Base-by-base conservation (phyloP, 2,888 invertebrate species). In the Idaea aversata region DNA sequence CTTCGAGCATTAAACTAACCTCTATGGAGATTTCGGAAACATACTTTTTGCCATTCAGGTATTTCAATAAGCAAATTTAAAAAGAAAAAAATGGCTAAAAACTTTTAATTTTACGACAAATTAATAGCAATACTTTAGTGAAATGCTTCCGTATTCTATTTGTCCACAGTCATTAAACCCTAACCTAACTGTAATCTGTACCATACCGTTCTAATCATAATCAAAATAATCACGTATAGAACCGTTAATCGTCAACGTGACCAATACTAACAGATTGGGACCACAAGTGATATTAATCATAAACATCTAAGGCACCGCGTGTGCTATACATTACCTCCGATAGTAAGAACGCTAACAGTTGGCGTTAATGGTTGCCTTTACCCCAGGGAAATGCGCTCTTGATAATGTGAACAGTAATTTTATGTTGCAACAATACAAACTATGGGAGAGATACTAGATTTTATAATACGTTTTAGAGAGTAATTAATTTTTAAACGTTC, bases 341-440 rank as follows among this genome's bases (percentile, higher is more conserved):
- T 82, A 82, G 83, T 81, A 67, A 69, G 74, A 71, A 84, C 82
- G 88, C 78, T 88, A 90, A 91, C 92, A 92, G 92, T 91, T 92
- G 92, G 89, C 86, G 88, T 82, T 91, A 92, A 92, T 92, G 88
- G 90, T 77, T 76, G 79, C 75, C 81, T 83, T 80, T 86, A 88
- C 91, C 90, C 91, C 68, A 83, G 91, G 91, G 91, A 90, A 90
- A 88, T 88, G 83, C 76, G 79, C 85, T 85, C 85, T 87, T 88
- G 84, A 89, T 88, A 88, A 86, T 86, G 84, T 81, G 85, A 84
- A 85, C 85, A 83, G 90, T 89, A 89, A 90, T 90, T 89, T 88
- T 87, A 85, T 84, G 84, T 87, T 86, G 84, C 84, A 86, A 88
- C 88, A 88, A 87, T 86, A 80, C 83, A 78, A 71, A 70, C 47